Conservation (phyloP, 35 echinoderm and acorn worm species). For the Anneissia japonica region DNA sequence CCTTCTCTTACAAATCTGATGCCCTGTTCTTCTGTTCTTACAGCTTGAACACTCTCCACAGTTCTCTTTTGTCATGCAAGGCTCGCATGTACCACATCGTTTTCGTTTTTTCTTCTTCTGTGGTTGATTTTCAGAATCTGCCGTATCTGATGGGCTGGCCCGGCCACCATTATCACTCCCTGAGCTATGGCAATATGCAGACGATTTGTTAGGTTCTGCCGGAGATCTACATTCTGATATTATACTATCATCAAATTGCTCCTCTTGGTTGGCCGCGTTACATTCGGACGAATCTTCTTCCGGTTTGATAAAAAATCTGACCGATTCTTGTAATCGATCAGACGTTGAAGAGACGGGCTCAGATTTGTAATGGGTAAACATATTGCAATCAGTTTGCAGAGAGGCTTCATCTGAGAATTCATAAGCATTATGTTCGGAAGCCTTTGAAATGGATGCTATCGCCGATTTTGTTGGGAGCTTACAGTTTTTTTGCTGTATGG, state of each 20-base stretch:
- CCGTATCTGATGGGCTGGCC: background rate
- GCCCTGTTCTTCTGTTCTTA: conserved; percentile 87
- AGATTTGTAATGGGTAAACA: background rate
- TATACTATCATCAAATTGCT: background rate
- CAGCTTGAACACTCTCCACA: conserved; percentile 98
- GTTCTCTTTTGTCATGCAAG: conserved; percentile 93
- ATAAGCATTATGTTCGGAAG: background rate
- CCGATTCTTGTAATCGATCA: background rate
- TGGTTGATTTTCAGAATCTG: too few relatives aligned
- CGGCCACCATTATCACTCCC: background rate
- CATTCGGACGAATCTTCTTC: background rate
- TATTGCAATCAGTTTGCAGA: background rate
- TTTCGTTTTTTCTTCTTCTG: conserved; percentile 97
- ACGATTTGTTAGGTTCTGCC: background rate
- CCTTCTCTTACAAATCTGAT: conserved; percentile 92
- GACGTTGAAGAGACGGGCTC: background rate
- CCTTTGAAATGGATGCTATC: too few relatives aligned
- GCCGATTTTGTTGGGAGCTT: background rate
- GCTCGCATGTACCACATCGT: conserved; percentile 78
- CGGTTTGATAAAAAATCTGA: background rate
- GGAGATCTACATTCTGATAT: background rate
- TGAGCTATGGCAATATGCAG: background rate
- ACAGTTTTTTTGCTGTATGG: background rate
- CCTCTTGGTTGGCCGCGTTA: background rate
- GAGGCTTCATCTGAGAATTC: background rate